Percentiles rank a stretch among this genome's conserved stretches.
These are phyloP conservation scores for Epsilonema sp. DNA, from an alignment of 2,888 invertebrate genomes.

Conservation along the genomic window DNA sequence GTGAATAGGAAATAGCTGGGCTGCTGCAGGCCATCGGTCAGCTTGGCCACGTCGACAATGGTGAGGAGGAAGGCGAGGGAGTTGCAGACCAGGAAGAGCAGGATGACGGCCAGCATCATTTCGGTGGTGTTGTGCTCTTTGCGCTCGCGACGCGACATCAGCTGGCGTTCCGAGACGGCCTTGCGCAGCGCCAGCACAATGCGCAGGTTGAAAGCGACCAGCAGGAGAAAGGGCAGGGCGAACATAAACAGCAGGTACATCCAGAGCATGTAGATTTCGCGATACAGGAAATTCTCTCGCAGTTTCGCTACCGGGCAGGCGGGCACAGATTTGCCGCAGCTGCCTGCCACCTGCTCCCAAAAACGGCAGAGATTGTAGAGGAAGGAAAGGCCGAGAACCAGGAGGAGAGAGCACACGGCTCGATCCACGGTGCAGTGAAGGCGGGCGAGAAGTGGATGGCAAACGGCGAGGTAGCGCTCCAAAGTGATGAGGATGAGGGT, in stretches of 20 bases:
- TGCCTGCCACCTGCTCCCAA: no score
- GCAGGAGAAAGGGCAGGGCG: neutral
- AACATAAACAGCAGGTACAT: neutral
- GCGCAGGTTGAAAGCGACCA: constrained; percentile 2
- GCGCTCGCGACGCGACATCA: neutral
- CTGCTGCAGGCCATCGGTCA: neutral
- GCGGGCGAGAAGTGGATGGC: neutral
- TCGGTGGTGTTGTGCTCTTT: constrained; percentile 2
- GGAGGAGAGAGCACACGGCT: neutral
- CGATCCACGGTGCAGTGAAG: neutral
- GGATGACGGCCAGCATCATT: constrained; percentile 6
- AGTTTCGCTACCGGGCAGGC: no score
- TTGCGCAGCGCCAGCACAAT: neutral
- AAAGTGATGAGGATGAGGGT: constrained; percentile 6
- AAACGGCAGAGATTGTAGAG: constrained; percentile 5
- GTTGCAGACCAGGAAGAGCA: neutral
- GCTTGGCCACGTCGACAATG: neutral
- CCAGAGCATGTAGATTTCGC: neutral
- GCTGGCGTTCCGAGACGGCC: neutral
- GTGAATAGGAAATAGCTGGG: no score
- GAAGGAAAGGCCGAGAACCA: neutral
- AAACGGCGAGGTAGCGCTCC: constrained; percentile 6
- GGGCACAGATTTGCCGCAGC: no score
- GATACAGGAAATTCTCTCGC: no score
- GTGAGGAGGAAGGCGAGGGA: neutral